Conservation (phyloP, 1,140 invertebrate genomes). For the Ceratitis capitata region DNA sequence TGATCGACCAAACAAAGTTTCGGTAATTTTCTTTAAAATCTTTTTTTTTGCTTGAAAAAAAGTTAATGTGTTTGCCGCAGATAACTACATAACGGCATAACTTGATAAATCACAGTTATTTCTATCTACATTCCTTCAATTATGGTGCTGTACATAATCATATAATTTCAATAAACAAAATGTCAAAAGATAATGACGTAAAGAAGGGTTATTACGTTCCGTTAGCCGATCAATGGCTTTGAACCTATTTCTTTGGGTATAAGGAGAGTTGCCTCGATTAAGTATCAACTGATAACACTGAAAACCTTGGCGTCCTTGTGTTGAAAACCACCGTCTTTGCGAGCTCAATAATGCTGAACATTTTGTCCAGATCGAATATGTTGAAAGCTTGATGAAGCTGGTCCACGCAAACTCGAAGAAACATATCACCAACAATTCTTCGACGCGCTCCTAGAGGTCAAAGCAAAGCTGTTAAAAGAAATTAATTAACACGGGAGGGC, state of each 20-base stretch:
- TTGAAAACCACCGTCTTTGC: not conserved
- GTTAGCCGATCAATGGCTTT: not conserved
- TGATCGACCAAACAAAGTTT: not conserved
- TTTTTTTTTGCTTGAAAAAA: not conserved
- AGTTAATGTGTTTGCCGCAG: not conserved
- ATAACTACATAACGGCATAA: not conserved
- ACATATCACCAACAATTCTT: not conserved
- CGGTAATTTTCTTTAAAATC: not conserved
- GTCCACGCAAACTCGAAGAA: not conserved
- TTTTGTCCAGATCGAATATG: not conserved
- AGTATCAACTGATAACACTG: not conserved
- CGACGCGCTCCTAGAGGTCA: not conserved
- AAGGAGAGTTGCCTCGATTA: not conserved
- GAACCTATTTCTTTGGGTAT: not conserved
- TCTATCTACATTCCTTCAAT: not conserved
- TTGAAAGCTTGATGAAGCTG: not conserved
- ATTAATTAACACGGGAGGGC: not conserved
- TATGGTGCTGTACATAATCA: not conserved
- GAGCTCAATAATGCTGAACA: not conserved
- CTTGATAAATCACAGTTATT: not conserved
- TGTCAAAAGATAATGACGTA: not conserved
- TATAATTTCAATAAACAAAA: not conserved
- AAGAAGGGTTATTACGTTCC: not conserved
- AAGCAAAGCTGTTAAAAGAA: not conserved
- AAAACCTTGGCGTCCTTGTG: not conserved